Evolutionary conservation across 2,113 vertebrate genomes (phyloP), one percentile per base, ranked within the genome.

Genomic region (Rhinichthys klamathensis): DNA sequence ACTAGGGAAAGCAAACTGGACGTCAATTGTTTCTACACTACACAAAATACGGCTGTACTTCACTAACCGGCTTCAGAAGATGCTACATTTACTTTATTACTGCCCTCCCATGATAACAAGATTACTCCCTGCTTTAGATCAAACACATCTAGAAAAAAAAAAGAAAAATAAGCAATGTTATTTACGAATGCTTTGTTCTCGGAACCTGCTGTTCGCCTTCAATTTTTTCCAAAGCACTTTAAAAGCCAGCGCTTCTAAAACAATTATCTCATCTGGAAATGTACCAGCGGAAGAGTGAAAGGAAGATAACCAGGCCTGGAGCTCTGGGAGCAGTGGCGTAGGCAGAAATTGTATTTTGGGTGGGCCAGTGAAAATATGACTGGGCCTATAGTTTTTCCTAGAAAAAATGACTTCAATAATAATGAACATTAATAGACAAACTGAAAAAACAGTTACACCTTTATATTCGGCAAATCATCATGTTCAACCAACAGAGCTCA

Each of bases 241-340:
- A 86, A 87, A 85, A 84, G 83, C n/a, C 35, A 32, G 38, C 2
- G 81, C 4, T 58, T 32, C 83, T n/a, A 61, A 80, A 58, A 73
- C 67, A 81, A 41, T 75, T 88, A 77, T 27, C 77, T 88, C 49
- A 80, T 80, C 82, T 86, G 82, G 7, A 86, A 88, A 87, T 58
- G 32, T 65, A 86, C 83, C 82, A 3, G n/a, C 84, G 86, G 91
- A 91, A 83, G 87, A 92, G 88, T 69, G 54, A 88, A 35, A 78
- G 30, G 77, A 46, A 88, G 88, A 92, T 92, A 84, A 91, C 90
- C 75, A 91, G 91, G 92, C 91, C 86, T 60, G 82, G 89, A 92
- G 89, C 87, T 87, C 49, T 84, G 81, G 75, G 60, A 88, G 87
- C n/a, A n/a, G n/a, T n/a, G n/a, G n/a, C n/a, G n/a, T n/a, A n/a